Evolutionary conservation across 2,888 invertebrate species (phyloP).

Genomic region (Cryptocephalus moraei): DNA sequence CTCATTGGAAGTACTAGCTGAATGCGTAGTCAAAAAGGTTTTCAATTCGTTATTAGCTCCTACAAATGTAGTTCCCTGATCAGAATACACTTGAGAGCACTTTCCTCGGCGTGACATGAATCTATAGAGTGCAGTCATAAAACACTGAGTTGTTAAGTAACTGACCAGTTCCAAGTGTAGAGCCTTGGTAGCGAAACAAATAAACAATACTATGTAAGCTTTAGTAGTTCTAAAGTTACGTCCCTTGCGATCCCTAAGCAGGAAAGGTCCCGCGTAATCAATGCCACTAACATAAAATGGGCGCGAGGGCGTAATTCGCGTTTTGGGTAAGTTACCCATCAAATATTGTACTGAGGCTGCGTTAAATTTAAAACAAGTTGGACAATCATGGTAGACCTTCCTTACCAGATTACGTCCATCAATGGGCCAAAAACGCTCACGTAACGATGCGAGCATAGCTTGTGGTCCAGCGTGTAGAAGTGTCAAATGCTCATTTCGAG

Average conservation of each 20-base stretch:
- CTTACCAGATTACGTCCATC: not conserved
- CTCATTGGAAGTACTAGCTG: not conserved
- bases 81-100: constrained; percentile 19
- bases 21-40: constrained; percentile 6
- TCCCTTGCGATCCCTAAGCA: constrained; percentile 6
- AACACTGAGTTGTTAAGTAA: constrained; percentile 21
- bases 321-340: constrained; percentile 1
- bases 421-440: constrained; percentile 1
- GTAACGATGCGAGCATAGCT: not conserved
- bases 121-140: constrained; percentile 23
- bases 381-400: constrained; percentile 2
- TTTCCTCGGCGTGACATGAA: constrained; percentile 25
- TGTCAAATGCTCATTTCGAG: constrained; percentile 2
- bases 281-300: not conserved
- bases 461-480: constrained; percentile 2
- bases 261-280: constrained; percentile 13
- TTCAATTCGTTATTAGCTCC: constrained; percentile 21
- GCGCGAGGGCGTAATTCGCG: not conserved
- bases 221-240: constrained; percentile 8
- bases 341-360: not conserved
- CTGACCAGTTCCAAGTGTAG: constrained; percentile 26
- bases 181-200: constrained; percentile 25
- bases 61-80: constrained; percentile 27
- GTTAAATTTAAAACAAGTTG: constrained; percentile 1
- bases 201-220: constrained; percentile 20